phyloP scores from a whole-genome alignment of 2,113 vertebrate species.

The Hucho hucho region DNA sequence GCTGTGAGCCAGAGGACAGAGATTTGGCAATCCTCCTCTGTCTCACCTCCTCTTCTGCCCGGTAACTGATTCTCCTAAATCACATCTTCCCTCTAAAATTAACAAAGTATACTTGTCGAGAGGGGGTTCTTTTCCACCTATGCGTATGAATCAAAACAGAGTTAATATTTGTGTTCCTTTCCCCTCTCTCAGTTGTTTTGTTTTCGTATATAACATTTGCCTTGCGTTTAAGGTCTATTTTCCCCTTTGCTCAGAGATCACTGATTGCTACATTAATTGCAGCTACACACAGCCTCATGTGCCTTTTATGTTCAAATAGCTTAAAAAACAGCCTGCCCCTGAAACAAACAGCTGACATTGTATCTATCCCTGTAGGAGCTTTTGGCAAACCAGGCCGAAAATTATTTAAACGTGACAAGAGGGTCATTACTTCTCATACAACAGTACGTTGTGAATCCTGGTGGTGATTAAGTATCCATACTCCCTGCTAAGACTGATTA shows the following conservation, averaged over 20 bases:
- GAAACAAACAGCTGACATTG: background rate
- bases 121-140: background rate
- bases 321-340: background rate
- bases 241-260: background rate
- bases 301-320: background rate
- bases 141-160: background rate
- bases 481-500: background rate
- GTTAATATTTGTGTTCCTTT: background rate
- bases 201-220: background rate
- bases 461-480: background rate
- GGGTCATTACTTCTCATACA: background rate
- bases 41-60: slow-evolving; percentile 24
- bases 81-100: slow-evolving; percentile 43
- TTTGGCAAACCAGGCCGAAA: background rate
- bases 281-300: background rate
- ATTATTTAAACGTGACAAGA: background rate
- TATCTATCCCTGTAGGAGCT: background rate
- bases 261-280: background rate
- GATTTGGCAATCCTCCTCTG: slow-evolving; percentile 7
- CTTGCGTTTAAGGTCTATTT: too few species aligned
- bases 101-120: background rate
- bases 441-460: background rate
- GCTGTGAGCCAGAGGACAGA: slow-evolving; percentile 46
- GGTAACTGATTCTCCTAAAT: slow-evolving; percentile 43
- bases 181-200: background rate